Evolutionary conservation across 2,797 vertebrate species (phyloP).

Genomic region (Fratercula arctica): DNA sequence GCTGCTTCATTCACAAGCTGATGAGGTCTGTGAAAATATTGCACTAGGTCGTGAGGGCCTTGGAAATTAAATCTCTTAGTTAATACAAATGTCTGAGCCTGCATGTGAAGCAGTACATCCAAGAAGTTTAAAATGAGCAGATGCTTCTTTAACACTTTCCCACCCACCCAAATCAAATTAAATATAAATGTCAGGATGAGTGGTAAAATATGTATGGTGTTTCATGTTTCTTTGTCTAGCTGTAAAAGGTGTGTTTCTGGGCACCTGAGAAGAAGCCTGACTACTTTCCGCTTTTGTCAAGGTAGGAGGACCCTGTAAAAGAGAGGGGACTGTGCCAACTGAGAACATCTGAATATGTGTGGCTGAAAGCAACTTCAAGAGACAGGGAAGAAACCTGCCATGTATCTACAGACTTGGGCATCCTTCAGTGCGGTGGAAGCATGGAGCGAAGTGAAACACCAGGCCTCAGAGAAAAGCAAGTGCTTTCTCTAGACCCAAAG

Average conservation of each 20-base stretch:
- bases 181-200: not conserved
- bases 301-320: not conserved
- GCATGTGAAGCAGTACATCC: not conserved
- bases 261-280: not conserved
- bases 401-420: not conserved
- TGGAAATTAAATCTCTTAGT: not conserved
- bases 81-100: not conserved
- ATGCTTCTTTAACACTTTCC: not conserved
- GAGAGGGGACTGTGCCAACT: not conserved
- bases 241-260: not conserved
- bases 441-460: not conserved
- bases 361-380: not conserved
- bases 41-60: not conserved
- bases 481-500: not conserved
- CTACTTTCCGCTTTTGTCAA: not conserved
- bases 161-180: not conserved
- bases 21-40: not conserved
- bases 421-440: not conserved
- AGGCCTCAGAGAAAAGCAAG: not conserved
- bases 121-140: not conserved
- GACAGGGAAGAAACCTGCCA: not conserved
- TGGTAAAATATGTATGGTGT: not conserved
- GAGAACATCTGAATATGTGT: not conserved
- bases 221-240: not conserved
- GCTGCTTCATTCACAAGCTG: not conserved